Evolutionary conservation across 2,888 invertebrate species (phyloP).

Genomic region (Podotricha telesiphe): DNA sequence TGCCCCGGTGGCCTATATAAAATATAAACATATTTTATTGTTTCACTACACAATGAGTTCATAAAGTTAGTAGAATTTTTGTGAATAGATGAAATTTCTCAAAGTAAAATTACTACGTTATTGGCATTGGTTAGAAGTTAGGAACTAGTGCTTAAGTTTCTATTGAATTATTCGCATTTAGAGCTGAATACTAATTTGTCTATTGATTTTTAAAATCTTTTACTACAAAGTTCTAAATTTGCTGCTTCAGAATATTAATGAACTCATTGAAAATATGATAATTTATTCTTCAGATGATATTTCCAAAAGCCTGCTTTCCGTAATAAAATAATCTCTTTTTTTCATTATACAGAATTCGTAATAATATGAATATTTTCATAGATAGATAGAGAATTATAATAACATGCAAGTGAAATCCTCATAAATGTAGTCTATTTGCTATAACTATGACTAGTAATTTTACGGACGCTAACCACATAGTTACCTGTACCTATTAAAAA

Average conservation of each 20-base stretch:
- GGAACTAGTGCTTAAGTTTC: slow-evolving; percentile 4
- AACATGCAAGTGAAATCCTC: too few relatives aligned
- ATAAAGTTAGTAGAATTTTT: neutral
- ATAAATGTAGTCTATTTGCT: too few relatives aligned
- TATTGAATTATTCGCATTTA: neutral
- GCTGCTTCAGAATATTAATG: neutral
- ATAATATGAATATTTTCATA: too few relatives aligned
- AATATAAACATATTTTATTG: too few relatives aligned
- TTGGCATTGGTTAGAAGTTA: slow-evolving; percentile 5
- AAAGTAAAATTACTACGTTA: neutral
- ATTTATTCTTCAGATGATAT: neutral
- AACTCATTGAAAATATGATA: neutral
- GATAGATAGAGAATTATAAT: too few relatives aligned
- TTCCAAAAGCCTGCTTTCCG: neutral
- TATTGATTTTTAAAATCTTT: neutral
- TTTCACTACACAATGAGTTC: too few relatives aligned
- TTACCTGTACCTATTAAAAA: too few relatives aligned
- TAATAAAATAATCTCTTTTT: neutral
- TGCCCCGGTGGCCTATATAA: too few relatives aligned
- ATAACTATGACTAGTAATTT: too few relatives aligned
- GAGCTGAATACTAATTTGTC: neutral
- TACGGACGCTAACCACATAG: too few relatives aligned
- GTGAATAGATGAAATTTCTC: neutral
- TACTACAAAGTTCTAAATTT: neutral
- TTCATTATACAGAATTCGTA: neutral